These are phyloP conservation scores for Bombyx huttoni DNA, from an alignment of 2,888 invertebrate species.

Conservation along the genomic window DNA sequence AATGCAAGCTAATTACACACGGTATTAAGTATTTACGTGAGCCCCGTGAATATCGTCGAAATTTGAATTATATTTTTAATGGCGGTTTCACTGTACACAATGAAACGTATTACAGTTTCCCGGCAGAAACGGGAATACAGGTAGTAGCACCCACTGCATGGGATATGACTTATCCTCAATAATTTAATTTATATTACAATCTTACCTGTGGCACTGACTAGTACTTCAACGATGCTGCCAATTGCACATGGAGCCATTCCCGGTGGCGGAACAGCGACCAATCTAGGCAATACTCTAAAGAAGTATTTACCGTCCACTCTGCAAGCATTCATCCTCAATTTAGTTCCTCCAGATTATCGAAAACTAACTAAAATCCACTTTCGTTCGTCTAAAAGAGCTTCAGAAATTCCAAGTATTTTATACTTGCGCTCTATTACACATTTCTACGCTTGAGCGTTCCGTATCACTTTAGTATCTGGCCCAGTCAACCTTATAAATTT, in stretches of 20 bases:
- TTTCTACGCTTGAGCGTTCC: neutral
- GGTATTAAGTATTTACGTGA: no score
- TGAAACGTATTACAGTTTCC: no score
- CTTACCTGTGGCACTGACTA: slow-evolving; percentile 85
- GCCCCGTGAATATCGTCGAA: no score
- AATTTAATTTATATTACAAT: no score
- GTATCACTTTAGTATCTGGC: neutral
- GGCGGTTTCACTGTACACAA: no score
- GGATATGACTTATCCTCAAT: no score
- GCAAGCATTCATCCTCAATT: neutral
- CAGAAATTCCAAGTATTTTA: neutral
- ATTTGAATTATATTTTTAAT: no score
- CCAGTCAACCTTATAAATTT: slow-evolving; percentile 4
- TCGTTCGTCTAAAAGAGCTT: neutral
- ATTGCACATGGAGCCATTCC: slow-evolving; percentile 97
- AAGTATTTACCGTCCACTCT: slow-evolving; percentile 77
- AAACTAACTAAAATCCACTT: neutral
- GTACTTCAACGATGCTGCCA: slow-evolving; percentile 95
- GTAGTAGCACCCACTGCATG: no score
- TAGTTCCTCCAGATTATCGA: neutral
- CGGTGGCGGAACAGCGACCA: slow-evolving; percentile 89
- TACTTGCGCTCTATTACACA: neutral
- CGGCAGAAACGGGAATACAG: no score
- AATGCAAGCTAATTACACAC: no score
- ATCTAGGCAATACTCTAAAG: slow-evolving; percentile 89